Percentiles rank a stretch among this genome's conserved stretches.
phyloP scores from a whole-genome alignment of 2,888 invertebrate genomes.

The Mylabris sibirica region DNA sequence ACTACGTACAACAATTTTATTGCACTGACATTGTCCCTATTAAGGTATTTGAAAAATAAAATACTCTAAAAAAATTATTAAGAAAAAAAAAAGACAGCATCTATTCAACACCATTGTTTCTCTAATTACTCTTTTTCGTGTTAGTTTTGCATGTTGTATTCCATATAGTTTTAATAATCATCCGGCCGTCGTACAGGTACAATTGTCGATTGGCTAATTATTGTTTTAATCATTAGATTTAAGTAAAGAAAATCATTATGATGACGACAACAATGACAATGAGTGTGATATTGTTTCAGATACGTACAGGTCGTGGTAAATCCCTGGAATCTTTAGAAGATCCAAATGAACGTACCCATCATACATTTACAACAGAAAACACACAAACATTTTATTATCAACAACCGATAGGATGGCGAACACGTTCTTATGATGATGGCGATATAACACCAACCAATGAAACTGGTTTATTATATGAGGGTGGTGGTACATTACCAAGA shows the following conservation, averaged over 20 bases:
- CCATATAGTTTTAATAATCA: neutral
- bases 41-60: conserved; percentile 57
- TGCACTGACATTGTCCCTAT: conserved; percentile 66
- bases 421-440: conserved; percentile 84
- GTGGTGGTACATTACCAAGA: conserved; percentile 86
- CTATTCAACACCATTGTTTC: conserved; percentile 18
- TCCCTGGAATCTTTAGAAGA: conserved; percentile 86
- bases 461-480: conserved; percentile 64
- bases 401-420: conserved; percentile 61
- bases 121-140: neutral
- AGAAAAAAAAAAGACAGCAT: too few species aligned
- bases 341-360: conserved; percentile 71
- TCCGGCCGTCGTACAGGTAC: conserved; percentile 1
- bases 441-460: conserved; percentile 92
- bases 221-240: neutral
- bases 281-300: conserved; percentile 62
- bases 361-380: conserved; percentile 68
- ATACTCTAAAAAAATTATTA: neutral
- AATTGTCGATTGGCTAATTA: conserved; percentile 5
- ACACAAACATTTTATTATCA: conserved; percentile 67
- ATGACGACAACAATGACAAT: neutral
- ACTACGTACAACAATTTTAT: conserved; percentile 59
- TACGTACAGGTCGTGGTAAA: conserved; percentile 84
- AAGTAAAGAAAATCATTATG: neutral
- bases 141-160: conserved; percentile 1